These are phyloP conservation scores for Thinocorus orbignyianus DNA, from an alignment of 2,113 vertebrate species.

Conservation along the genomic window DNA sequence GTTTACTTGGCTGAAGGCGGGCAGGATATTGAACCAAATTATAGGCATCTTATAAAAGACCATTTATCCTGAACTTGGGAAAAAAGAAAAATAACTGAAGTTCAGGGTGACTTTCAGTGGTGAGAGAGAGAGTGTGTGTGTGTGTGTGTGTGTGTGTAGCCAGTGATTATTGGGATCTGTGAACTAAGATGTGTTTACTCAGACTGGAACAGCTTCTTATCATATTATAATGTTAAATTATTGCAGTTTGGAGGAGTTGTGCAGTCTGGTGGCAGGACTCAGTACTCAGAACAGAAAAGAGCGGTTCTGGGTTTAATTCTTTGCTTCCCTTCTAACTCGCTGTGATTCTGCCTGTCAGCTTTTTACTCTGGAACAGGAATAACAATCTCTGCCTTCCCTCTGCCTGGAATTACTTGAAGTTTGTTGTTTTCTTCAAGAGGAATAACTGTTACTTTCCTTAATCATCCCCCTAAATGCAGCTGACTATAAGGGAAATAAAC, in stretches of 20 bases:
- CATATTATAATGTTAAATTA: not conserved
- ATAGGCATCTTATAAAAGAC: not conserved
- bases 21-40: not conserved
- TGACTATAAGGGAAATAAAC: not conserved
- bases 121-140: no score
- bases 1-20: not conserved
- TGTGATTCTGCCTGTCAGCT: not conserved
- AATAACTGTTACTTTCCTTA: not conserved
- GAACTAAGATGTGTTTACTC: conserved; percentile 3
- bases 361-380: not conserved
- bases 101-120: not conserved
- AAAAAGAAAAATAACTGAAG: not conserved
- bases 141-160: not conserved
- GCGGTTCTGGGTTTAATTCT: not conserved
- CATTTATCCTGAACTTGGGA: not conserved
- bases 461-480: not conserved
- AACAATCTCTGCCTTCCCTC: not conserved
- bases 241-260: not conserved
- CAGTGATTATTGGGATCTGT: not conserved
- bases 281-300: not conserved
- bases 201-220: conserved; percentile 6
- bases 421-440: not conserved
- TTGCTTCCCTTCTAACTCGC: not conserved
- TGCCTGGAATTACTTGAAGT: not conserved
- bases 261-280: not conserved